Evolutionary conservation across 2,888 invertebrate genomes (phyloP), one percentile per base, ranked within the genome.

Genomic region (Exephanes ischioxanthus): DNA sequence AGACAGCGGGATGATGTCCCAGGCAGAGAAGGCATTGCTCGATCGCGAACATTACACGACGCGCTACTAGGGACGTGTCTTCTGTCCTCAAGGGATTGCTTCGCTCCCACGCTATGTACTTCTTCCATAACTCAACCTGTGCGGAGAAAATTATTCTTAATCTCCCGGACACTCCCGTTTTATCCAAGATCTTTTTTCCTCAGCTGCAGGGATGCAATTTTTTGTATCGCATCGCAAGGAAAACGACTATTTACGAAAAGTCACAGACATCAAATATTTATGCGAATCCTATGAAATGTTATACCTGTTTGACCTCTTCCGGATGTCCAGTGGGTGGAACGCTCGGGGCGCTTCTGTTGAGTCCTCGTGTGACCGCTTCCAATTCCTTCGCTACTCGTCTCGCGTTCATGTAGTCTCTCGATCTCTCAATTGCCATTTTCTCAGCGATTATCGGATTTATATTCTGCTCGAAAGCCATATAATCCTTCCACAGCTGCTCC

Each of bases 101-200:
- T 82, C 99, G 97, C 94, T 99, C 99, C 98, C 99, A 99, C 0
- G 96, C 95, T 89, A 99, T 99, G 94, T 99, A 99, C 92, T 99
- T 99, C 94, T 99, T 99, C 99, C 99, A 99, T 9, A 99, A 94
- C 88, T 99, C 99, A 83, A 99, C 99, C 98, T 98, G 70, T n/a
- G 22, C 6, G n/a, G 30, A 63, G 33, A 16, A 48, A 48, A 48
- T 48, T 11, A 14, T 58, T 58, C 16, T 48, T 48, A 4, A 48
- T 16, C 16, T 48, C 1, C 3, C 14, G 1, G 45, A 1, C 4
- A 16, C 16, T 48, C 45, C 5, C 3, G 3, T 48, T 48, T 3
- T 16, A 14, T 16, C 16, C 9, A 41, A 11, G 41, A 41, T 41
- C 11, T 41, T 37, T 37, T 11, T 41, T 11, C 11, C 1, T 41